These are phyloP conservation scores for Charina bottae DNA, from an alignment of 2,113 vertebrate genomes.

Conservation along the genomic window DNA sequence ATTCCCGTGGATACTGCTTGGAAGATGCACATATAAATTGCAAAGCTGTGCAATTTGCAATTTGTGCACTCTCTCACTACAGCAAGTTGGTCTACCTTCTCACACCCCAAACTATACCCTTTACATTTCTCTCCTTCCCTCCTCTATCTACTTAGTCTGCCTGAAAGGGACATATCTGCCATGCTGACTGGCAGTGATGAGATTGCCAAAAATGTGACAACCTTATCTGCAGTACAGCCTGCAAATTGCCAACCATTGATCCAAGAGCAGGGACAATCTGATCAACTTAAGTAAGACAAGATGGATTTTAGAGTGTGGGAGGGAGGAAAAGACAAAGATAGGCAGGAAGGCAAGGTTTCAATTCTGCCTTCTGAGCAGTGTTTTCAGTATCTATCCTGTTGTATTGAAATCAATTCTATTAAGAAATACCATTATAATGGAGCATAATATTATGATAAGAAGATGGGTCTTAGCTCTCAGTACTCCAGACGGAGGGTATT, in stretches of 20 bases:
- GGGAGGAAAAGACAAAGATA: background rate
- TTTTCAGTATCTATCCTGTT: constrained; percentile 25
- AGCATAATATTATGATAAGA: background rate
- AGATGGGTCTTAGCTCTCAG: background rate
- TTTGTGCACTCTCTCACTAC: background rate
- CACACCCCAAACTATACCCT: constrained; percentile 9
- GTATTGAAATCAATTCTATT: background rate
- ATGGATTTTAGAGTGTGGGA: constrained; percentile 52
- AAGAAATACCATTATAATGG: background rate
- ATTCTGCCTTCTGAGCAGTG: constrained; percentile 32
- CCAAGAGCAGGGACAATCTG: constrained; percentile 64
- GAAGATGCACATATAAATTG: constrained; percentile 25
- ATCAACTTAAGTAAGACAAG: constrained; percentile 63
- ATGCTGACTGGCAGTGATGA: constrained; percentile 69
- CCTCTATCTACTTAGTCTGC: constrained; percentile 61
- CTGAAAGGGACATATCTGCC: constrained; percentile 67
- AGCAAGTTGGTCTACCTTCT: background rate
- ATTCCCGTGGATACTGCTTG: background rate
- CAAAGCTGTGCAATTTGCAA: constrained; percentile 7
- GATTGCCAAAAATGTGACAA: constrained; percentile 71
- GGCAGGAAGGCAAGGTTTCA: constrained; percentile 29
- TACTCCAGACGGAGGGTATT: background rate
- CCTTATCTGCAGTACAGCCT: constrained; percentile 72
- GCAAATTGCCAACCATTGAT: constrained; percentile 74
- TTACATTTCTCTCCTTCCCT: constrained; percentile 49